Evolutionary conservation across 2,797 vertebrate genomes (phyloP), one percentile per base, ranked within the genome.

Genomic region (Limnodromus scolopaceus): DNA sequence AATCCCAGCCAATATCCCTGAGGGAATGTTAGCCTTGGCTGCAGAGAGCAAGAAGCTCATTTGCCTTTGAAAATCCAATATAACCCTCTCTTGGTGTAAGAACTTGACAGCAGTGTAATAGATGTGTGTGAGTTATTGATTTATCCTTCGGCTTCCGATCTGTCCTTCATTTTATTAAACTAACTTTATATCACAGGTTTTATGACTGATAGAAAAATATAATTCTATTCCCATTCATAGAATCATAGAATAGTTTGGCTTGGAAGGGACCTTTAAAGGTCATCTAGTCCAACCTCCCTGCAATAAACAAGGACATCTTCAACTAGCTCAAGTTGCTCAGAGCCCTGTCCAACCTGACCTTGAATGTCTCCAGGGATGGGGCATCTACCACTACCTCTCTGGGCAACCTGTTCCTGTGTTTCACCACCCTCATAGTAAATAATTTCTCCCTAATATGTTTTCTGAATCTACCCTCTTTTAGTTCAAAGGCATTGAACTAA

Each of bases 101-200:
- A 70, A 61, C 15, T 53, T 70, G 69, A 48, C 65, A 80, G 75
- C 38, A 81, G 28, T 20, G 53, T 83, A 75, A 88, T 83, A 80
- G 61, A 79, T 27, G 15, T 60, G 6, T 6, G 3, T 66, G 84
- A 95, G 16, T 95, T 92, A 96, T 58, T 84, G 76, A 95, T 93
- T 96, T 92, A 93, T 87, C 91, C 84, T 96, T 94, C 82, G 57
- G n/a, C 46, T 88, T 91, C 79, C 87, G 57, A 81, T 87, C 82
- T 93, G 89, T 79, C 92, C 87, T 96, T 93, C 46, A 27, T 89
- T 96, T 94, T 94, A 87, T 94, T 89, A 88, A 93, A 54, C n/a
- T 84, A 86, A 71, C 61, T 93, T 94, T 84, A 86, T 92, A 89
- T 68, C 39, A 28, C 22, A 46, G 13, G 12, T 57, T 93, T 95